Conservation (phyloP, 1,140 invertebrate genomes). For the Drosophila malerkotliana region DNA sequence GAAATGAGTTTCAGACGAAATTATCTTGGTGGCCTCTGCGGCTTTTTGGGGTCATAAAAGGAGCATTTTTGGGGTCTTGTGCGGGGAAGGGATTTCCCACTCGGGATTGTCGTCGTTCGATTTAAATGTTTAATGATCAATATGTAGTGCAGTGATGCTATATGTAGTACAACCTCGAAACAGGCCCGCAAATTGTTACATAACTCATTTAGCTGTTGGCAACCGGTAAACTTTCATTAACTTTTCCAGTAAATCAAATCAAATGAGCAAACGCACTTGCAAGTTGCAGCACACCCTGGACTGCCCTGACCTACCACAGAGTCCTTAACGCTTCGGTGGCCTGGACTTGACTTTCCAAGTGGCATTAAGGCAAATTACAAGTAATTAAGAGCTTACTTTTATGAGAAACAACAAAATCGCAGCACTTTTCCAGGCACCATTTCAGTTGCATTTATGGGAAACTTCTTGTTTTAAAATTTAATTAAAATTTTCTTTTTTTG, state of each 20-base stretch:
- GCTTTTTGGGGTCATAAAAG: conserved; percentile 12
- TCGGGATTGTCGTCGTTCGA: conserved; percentile 44
- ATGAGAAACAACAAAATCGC: conserved; percentile 49
- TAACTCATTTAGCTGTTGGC: conserved; percentile 70
- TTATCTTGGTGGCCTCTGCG: conserved; percentile 51
- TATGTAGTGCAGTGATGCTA: conserved; percentile 14
- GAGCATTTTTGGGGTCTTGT: background rate
- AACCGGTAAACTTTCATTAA: conserved; percentile 72
- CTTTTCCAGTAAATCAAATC: conserved; percentile 75
- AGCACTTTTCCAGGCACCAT: background rate
- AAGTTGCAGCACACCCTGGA: background rate
- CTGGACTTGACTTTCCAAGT: conserved; percentile 63
- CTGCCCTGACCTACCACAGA: conserved; percentile 1
- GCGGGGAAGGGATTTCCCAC: conserved; percentile 12
- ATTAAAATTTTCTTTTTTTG: background rate
- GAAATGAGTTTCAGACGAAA: conserved; percentile 80
- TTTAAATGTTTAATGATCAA: conserved; percentile 70
- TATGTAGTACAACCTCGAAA: background rate
- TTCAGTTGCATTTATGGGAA: background rate
- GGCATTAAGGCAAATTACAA: conserved; percentile 81
- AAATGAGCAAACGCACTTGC: conserved; percentile 56
- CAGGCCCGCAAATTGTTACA: conserved; percentile 61
- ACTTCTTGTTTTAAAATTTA: background rate
- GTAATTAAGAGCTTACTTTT: conserved; percentile 72
- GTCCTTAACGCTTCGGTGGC: conserved; percentile 14